Evolutionary conservation across 2,888 invertebrate genomes (phyloP).

Genomic region (Scelioninae gen. 1): DNA sequence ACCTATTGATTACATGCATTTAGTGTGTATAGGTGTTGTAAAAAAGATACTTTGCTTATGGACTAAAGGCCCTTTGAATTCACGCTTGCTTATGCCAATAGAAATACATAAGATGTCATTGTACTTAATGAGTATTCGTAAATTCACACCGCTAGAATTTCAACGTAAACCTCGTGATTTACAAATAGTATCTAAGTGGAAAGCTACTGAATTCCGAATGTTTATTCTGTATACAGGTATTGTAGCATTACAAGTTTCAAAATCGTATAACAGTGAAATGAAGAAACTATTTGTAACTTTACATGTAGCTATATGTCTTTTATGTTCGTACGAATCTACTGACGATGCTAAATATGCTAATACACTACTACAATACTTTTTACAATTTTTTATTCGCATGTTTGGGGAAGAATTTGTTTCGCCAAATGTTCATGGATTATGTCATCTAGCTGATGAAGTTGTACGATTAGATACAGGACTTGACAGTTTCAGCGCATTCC

Average conservation of each 20-base stretch:
- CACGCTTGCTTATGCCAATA: not conserved
- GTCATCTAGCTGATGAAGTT: slow-evolving; percentile 48
- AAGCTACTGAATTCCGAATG: slow-evolving; percentile 54
- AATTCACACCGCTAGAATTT: slow-evolving; percentile 42
- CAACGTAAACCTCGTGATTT: slow-evolving; percentile 32
- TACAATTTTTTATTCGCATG: slow-evolving; percentile 5
- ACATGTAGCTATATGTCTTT: slow-evolving; percentile 37
- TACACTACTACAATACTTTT: slow-evolving; percentile 24
- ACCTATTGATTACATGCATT: slow-evolving; percentile 18
- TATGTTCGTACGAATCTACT: slow-evolving; percentile 1
- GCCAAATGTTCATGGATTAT: slow-evolving; percentile 47
- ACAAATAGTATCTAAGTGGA: slow-evolving; percentile 36
- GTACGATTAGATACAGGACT: slow-evolving; percentile 14
- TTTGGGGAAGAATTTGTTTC: slow-evolving; percentile 53
- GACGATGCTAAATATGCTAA: slow-evolving; percentile 1
- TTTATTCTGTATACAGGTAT: slow-evolving; percentile 52
- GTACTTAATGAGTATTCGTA: slow-evolving; percentile 19
- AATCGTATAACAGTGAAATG: not conserved
- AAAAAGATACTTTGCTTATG: not conserved
- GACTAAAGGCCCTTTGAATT: no score
- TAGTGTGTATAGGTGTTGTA: slow-evolving; percentile 21
- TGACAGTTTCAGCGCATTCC: slow-evolving; percentile 50
- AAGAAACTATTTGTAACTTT: slow-evolving; percentile 2
- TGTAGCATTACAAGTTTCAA: not conserved
- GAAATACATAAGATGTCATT: slow-evolving; percentile 8